Conservation (phyloP, 2,113 vertebrate species). For the Emberiza fucata region DNA sequence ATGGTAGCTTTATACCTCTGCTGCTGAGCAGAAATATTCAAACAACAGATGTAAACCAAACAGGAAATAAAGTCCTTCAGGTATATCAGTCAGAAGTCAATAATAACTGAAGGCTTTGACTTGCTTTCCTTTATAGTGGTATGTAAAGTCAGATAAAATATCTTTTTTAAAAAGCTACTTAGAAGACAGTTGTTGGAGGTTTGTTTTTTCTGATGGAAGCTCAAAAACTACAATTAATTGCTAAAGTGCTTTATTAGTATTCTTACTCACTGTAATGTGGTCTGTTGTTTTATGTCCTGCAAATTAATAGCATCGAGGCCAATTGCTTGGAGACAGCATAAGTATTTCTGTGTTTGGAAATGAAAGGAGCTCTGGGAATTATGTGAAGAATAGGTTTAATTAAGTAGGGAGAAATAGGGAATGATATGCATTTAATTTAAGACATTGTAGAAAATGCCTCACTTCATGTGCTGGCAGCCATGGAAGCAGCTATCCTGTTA, state of each 20-base stretch:
- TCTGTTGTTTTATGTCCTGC: not conserved
- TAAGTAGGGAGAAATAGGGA: not conserved
- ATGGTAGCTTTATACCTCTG: not conserved
- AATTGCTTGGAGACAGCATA: not conserved
- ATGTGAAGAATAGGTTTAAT: constrained; percentile 31
- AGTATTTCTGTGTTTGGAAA: constrained; percentile 32
- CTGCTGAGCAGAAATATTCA: not conserved
- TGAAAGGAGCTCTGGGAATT: not conserved
- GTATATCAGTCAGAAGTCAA: not conserved
- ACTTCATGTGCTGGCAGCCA: not conserved
- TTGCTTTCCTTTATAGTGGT: not conserved
- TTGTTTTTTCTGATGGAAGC: not conserved
- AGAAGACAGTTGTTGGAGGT: not conserved
- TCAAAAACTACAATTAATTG: not conserved
- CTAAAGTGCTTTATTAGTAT: not conserved
- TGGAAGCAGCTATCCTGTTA: not conserved
- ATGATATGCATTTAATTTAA: constrained; percentile 19
- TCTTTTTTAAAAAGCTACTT: not conserved
- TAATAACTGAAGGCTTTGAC: not conserved
- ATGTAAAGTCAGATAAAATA: not conserved
- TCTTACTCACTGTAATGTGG: not conserved
- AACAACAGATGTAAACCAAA: not conserved
- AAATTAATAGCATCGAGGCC: constrained; percentile 14
- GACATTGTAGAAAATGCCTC: not conserved
- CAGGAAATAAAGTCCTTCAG: not conserved